Conservation (phyloP, 2,888 invertebrate species). For the Baccha elongata region DNA sequence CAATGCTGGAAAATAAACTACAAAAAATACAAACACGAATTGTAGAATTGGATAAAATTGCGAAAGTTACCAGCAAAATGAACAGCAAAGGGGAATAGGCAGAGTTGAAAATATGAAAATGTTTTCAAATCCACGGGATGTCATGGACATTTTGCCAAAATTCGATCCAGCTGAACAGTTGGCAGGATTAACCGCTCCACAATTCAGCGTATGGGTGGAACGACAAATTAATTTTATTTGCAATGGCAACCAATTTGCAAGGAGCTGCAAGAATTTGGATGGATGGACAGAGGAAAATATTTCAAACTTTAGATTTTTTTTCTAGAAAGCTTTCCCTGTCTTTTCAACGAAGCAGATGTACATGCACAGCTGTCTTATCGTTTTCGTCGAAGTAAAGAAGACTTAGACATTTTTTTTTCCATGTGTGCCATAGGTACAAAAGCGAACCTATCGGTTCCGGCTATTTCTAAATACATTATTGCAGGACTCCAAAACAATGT, state of each 20-base stretch:
- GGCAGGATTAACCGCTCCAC: background rate
- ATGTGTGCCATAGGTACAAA: constrained; percentile 24
- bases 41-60: too few species aligned
- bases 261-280: constrained; percentile 22
- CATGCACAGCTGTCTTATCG: constrained; percentile 6
- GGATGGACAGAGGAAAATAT: constrained; percentile 13
- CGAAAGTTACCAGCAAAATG: too few species aligned
- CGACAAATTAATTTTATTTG: constrained; percentile 16
- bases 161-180: background rate
- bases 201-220: constrained; percentile 7
- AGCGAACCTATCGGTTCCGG: constrained; percentile 16
- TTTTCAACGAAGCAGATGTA: constrained; percentile 7
- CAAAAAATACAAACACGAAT: too few species aligned
- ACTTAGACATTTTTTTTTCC: constrained; percentile 28
- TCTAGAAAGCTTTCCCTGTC: constrained; percentile 12
- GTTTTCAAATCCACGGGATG: constrained; percentile 10
- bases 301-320: constrained; percentile 1
- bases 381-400: constrained; percentile 9
- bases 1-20: too few species aligned
- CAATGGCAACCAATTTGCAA: background rate
- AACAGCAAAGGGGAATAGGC: too few species aligned
- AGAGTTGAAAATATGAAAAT: too few species aligned
- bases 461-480: constrained; percentile 12
- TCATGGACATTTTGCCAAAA: too few species aligned
- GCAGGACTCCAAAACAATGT: background rate